phyloP scores from a whole-genome alignment of 1,140 invertebrate species.

The Oncopeltus fasciatus region DNA sequence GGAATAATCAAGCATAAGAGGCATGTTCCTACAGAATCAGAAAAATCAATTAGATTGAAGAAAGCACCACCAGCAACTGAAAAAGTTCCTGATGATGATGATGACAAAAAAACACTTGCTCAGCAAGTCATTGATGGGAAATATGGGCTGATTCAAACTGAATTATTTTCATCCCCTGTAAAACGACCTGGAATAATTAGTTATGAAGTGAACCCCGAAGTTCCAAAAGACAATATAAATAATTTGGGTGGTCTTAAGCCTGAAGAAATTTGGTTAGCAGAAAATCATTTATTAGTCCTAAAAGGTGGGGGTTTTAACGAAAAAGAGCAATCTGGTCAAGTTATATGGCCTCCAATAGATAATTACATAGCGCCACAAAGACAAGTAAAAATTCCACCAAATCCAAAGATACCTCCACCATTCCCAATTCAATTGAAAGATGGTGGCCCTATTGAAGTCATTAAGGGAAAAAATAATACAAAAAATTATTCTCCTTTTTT shows the following conservation, averaged over 20 bases:
- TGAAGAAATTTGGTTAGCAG: constrained; percentile 77
- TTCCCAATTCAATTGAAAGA: constrained; percentile 74
- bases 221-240: constrained; percentile 56
- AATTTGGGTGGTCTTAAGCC: constrained; percentile 66
- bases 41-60: background rate
- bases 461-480: constrained; percentile 34
- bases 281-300: constrained; percentile 71
- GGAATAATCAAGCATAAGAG: background rate
- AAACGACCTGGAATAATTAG: constrained; percentile 65
- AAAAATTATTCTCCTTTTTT: constrained; percentile 31
- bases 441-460: constrained; percentile 58
- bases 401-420: constrained; percentile 66
- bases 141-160: constrained; percentile 74
- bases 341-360: constrained; percentile 62
- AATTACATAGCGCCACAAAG: constrained; percentile 62
- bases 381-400: constrained; percentile 58
- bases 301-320: constrained; percentile 48
- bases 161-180: constrained; percentile 50
- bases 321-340: constrained; percentile 29
- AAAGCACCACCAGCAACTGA: constrained; percentile 9
- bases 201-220: constrained; percentile 59
- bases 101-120: constrained; percentile 63
- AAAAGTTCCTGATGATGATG: constrained; percentile 39
- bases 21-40: background rate
- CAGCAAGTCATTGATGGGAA: constrained; percentile 78